phyloP scores from a whole-genome alignment of 2,888 invertebrate genomes.

The Leptothorax acervorum region DNA sequence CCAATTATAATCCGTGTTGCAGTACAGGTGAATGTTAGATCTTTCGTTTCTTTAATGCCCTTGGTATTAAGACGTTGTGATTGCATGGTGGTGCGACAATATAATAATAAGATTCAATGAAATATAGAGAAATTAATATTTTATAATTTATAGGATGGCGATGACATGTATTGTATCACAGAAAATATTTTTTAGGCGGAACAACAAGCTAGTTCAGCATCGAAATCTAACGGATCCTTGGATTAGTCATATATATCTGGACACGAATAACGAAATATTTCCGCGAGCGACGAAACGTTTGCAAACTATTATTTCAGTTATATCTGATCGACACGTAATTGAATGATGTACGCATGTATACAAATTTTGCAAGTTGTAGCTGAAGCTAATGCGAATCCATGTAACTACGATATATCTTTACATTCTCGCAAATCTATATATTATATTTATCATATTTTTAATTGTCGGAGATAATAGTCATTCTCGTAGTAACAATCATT shows the following conservation, averaged over 20 bases:
- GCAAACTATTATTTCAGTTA: not conserved
- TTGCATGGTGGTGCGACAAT: no score
- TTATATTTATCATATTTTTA: not conserved
- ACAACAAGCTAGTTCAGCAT: conserved; percentile 9
- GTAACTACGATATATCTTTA: not conserved
- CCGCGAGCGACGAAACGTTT: not conserved
- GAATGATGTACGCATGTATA: not conserved
- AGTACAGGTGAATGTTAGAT: conserved; percentile 36
- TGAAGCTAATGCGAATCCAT: not conserved
- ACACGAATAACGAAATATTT: not conserved
- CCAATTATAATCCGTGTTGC: conserved; percentile 84
- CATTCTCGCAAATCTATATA: not conserved
- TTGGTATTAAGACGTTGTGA: no score
- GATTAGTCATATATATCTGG: not conserved
- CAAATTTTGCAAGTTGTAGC: not conserved
- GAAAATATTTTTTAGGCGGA: conserved; percentile 27
- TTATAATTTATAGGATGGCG: not conserved
- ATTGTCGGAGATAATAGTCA: not conserved
- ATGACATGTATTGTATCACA: not conserved
- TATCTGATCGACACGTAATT: conserved; percentile 19
- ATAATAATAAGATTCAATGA: no score
- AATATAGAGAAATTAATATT: no score
- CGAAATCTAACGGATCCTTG: not conserved
- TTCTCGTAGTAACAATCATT: conserved; percentile 2
- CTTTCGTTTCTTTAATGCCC: no score